A percentile compares a stretch with the other conserved stretches of the same genome.
Conservation (phyloP, 1,140 invertebrate species). For the Lordiphosa stackelbergi region DNA sequence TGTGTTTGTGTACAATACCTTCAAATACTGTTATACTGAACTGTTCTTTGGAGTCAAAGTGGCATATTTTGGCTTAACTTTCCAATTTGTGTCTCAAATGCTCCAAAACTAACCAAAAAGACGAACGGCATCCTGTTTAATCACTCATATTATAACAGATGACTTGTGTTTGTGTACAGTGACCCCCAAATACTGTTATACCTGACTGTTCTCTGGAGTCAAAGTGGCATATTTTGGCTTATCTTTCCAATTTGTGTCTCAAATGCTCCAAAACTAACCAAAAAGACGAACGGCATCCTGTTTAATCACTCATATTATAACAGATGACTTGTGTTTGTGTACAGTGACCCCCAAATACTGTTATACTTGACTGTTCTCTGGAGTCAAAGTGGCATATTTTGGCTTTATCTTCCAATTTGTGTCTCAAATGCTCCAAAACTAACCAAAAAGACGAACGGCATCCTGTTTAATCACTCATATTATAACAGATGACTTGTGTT, state of each 20-base stretch:
- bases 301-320: conserved; percentile 11
- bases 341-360: no score
- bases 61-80: conserved; percentile 28
- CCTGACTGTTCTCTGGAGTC: conserved; percentile 1
- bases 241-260: conserved; percentile 15
- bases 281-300: conserved; percentile 21
- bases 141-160: conserved; percentile 29
- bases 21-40: conserved; percentile 4
- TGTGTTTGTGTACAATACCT: conserved; percentile 26
- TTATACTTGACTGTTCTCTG: no score
- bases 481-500: conserved; percentile 11
- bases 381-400: no score
- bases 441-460: conserved; percentile 23
- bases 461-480: conserved; percentile 8
- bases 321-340: background rate
- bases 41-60: conserved; percentile 41
- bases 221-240: conserved; percentile 24
- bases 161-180: conserved; percentile 40
- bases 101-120: conserved; percentile 31
- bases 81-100: conserved; percentile 41
- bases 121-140: conserved; percentile 46
- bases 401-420: background rate
- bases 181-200: background rate
- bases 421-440: conserved; percentile 26
- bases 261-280: conserved; percentile 19